Conservation (phyloP, 92 coral and sea anemone species). For the Porites evermanni region DNA sequence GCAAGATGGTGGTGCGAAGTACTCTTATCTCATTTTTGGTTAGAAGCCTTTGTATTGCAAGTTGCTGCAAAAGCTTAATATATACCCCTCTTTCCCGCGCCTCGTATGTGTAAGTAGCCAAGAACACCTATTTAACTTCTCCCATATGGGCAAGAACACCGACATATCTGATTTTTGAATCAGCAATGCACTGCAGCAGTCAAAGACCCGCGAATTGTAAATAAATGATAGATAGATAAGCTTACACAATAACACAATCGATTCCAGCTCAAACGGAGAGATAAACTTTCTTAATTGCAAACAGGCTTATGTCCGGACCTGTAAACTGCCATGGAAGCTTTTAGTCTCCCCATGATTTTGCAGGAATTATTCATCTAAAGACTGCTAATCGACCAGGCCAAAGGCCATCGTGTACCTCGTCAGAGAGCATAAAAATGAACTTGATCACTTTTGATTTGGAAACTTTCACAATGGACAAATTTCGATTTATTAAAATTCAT, state of each 20-base stretch:
- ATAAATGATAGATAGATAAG: neutral
- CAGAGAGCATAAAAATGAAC: neutral
- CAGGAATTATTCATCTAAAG: neutral
- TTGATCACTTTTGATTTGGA: neutral
- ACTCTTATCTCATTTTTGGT: too few relatives aligned
- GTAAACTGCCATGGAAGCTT: neutral
- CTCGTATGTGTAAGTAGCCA: neutral
- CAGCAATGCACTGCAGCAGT: neutral
- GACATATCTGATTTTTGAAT: neutral
- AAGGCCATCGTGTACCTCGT: too few relatives aligned
- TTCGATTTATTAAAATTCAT: too few relatives aligned
- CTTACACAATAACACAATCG: neutral
- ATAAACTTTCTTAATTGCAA: slow-evolving; percentile 14
- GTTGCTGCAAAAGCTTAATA: too few relatives aligned
- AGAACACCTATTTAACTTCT: too few relatives aligned
- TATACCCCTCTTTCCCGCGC: neutral
- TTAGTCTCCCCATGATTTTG: neutral
- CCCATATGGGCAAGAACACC: neutral
- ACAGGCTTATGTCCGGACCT: neutral
- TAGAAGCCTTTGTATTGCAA: too few relatives aligned
- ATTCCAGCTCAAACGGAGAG: neutral
- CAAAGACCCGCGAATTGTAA: neutral
- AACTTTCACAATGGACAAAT: too few relatives aligned
- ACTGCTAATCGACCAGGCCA: neutral
- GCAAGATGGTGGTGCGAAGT: too few relatives aligned